These are phyloP conservation scores for Onthophagus sagittarius DNA, from an alignment of 2,888 invertebrate genomes.

Conservation along the genomic window DNA sequence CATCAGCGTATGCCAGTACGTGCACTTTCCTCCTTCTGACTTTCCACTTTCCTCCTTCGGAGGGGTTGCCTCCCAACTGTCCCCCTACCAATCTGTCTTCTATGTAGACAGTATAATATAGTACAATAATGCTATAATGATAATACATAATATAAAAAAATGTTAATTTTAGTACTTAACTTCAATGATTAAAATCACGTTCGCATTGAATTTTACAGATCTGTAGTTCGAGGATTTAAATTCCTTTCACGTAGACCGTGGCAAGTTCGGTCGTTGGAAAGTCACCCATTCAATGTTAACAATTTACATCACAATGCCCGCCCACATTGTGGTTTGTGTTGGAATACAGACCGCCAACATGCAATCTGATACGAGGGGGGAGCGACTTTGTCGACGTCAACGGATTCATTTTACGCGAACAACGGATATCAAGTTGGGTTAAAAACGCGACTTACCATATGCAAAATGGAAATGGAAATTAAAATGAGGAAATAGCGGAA, in stretches of 20 bases:
- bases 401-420: not conserved
- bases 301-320: not conserved
- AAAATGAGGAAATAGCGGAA: not conserved
- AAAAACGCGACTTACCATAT: not conserved
- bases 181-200: not conserved
- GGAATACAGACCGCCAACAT: not conserved
- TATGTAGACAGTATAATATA: too few species aligned
- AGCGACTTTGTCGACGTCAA: not conserved
- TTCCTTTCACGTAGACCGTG: not conserved
- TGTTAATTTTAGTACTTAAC: not conserved
- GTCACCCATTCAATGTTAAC: not conserved
- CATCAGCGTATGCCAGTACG: too few species aligned
- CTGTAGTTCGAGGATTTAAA: not conserved
- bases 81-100: too few species aligned
- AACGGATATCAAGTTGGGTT: not conserved
- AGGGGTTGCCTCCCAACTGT: too few species aligned
- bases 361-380: not conserved
- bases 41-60: too few species aligned
- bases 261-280: not conserved
- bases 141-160: too few species aligned
- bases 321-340: not conserved
- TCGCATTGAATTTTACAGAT: not conserved
- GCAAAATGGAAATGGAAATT: not conserved
- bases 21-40: too few species aligned
- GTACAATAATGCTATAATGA: too few species aligned